Evolutionary conservation across 2,888 invertebrate genomes (phyloP).

Genomic region (Nymphalis polychloros): DNA sequence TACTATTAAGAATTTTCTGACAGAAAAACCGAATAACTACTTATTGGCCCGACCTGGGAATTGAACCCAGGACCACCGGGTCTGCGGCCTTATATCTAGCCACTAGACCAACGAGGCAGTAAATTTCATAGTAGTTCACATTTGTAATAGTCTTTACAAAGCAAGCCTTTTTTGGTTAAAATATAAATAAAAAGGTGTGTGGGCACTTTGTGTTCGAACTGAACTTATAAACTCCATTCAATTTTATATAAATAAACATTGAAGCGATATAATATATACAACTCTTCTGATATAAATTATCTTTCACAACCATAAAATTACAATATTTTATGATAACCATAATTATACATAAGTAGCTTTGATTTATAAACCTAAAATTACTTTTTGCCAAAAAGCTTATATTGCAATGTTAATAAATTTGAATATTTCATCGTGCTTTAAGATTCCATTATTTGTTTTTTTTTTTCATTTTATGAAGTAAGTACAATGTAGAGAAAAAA

Average conservation of each 20-base stretch:
- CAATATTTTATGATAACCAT: conserved; percentile 37
- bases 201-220: conserved; percentile 28
- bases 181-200: conserved; percentile 20
- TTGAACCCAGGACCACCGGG: too few relatives aligned
- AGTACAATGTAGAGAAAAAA: conserved; percentile 11
- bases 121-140: conserved; percentile 27
- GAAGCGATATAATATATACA: conserved; percentile 32
- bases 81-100: too few relatives aligned
- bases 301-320: conserved; percentile 69
- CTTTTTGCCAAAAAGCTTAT: background rate
- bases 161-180: conserved; percentile 25
- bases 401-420: background rate
- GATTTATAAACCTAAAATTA: conserved; percentile 29
- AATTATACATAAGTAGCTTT: conserved; percentile 22
- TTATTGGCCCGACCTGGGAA: too few relatives aligned
- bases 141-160: conserved; percentile 38
- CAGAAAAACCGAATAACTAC: too few relatives aligned
- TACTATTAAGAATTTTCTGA: too few relatives aligned
- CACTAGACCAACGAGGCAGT: too few relatives aligned
- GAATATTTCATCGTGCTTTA: background rate
- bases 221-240: conserved; percentile 11
- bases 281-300: conserved; percentile 46
- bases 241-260: conserved; percentile 19
- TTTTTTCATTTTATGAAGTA: background rate
- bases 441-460: background rate